Base-by-base conservation (phyloP, 2,888 invertebrate genomes). In the Crossocerus cetratus region DNA sequence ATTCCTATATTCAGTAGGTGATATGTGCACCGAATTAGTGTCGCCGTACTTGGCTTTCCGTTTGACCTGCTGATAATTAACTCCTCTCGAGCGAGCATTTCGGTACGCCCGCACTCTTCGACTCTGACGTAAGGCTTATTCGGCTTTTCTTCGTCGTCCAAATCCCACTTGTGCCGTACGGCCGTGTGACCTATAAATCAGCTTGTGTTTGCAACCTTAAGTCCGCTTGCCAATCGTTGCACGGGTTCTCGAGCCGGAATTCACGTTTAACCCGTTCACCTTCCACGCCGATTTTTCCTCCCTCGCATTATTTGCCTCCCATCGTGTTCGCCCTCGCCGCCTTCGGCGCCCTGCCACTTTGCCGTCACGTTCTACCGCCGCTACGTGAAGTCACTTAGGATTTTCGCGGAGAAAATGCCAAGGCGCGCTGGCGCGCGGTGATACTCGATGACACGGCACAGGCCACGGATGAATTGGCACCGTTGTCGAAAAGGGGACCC, bases 121-220 rank as follows among this genome's bases (percentile, higher is more conserved):
- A 18, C 11, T 32, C 11, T 32, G 8, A 11, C 11, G 32, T 32
- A 32, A 63, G 54, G 62, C 49, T 20, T 43, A 18, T 23, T 63
- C 32, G 32, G 11, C 54, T 63, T 60, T 62, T 42, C 53, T 23
- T 22, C 59, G 32, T 32, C 49, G 32, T 45, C 58, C 21, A 16
- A 42, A 32, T 16, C 13, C 1, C 23, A 4, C 21, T 16, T 23
- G 45, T 62, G 68, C 65, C 66, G 71, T 55, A 63, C 71, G 72
- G 45, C 71, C 53, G 75, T 59, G 77, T 84, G 82, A 83, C 82
- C 82, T 77, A 84, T 83, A 86, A 86, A 85, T 84, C 83, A 84
- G 76, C 54, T 69, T 66, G 69, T 79, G 81, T 84, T 84, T 84
- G 81, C 81, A 67, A 80, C 69, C 62, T 63, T 76, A 45, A 53